Evolutionary conservation across 2,113 vertebrate species (phyloP).

Genomic region (Recurvirostra avosetta): DNA sequence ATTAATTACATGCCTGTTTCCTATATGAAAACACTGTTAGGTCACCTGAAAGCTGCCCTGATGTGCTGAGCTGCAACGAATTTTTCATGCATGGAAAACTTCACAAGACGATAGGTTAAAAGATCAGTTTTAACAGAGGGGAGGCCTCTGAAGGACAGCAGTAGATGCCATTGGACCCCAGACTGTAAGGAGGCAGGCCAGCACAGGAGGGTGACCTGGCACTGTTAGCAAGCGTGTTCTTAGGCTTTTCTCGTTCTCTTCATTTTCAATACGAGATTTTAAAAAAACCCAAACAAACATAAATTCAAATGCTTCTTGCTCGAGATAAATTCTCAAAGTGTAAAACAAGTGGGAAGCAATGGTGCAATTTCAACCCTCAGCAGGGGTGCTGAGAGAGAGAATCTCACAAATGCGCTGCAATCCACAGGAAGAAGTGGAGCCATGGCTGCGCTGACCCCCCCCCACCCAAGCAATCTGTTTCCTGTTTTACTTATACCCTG

Average conservation of each 20-base stretch:
- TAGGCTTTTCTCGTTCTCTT: not conserved
- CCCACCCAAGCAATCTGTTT: not conserved
- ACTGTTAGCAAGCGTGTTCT: not conserved
- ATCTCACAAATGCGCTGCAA: fast-evolving
- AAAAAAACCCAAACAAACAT: not conserved
- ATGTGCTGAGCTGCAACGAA: fast-evolving
- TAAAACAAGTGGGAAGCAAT: not conserved
- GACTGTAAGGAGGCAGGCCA: not conserved
- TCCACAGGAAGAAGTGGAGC: not conserved
- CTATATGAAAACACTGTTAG: not conserved
- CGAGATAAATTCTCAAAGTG: not conserved
- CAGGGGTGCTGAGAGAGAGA: not conserved
- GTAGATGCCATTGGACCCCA: not conserved
- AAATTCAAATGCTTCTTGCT: not conserved
- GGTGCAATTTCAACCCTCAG: not conserved
- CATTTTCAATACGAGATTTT: not conserved
- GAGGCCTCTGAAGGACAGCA: not conserved
- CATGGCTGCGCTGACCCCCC: fast-evolving
- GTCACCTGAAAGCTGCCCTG: not conserved
- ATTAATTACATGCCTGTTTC: not conserved
- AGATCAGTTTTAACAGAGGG: fast-evolving
- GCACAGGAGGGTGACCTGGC: too few species aligned
- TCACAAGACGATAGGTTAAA: not conserved
- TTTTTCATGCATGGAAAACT: not conserved
- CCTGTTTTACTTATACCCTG: not conserved